phyloP scores from a whole-genome alignment of 2,113 vertebrate species.

The Ovis canadensis region DNA sequence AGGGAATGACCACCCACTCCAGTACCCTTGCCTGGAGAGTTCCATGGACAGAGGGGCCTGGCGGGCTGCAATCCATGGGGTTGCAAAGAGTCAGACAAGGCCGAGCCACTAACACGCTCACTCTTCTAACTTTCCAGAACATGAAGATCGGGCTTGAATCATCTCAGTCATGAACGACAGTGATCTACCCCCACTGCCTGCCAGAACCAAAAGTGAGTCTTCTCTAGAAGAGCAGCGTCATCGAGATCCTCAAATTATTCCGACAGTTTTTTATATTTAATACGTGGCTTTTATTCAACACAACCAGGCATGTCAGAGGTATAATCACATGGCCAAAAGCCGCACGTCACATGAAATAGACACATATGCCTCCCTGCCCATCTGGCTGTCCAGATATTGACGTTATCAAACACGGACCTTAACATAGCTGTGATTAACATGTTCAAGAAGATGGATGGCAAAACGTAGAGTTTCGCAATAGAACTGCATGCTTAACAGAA shows the following conservation, averaged over 20 bases:
- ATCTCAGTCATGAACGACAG: accelerated
- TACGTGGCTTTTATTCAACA: not conserved
- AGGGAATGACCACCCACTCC: not conserved
- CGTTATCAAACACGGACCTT: not conserved
- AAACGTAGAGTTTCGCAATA: not conserved
- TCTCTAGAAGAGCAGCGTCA: not conserved
- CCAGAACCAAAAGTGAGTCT: not conserved
- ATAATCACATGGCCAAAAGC: not conserved
- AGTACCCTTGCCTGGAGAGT: not conserved
- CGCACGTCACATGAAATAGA: not conserved
- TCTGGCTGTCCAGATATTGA: not conserved
- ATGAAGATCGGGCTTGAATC: accelerated
- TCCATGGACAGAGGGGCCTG: not conserved
- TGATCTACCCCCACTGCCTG: accelerated
- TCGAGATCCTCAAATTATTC: not conserved
- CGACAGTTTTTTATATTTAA: accelerated
- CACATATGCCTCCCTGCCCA: accelerated
- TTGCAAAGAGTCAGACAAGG: not conserved
- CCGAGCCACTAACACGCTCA: not conserved
- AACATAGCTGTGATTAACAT: not conserved
- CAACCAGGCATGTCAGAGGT: not conserved
- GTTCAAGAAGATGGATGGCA: not conserved
- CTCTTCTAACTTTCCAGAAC: not conserved
- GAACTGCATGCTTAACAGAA: not conserved
- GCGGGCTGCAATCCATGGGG: not conserved